Percentiles rank a stretch among this genome's conserved stretches.
Conservation (phyloP, 2,888 invertebrate species). For the Andrena flavipes region DNA sequence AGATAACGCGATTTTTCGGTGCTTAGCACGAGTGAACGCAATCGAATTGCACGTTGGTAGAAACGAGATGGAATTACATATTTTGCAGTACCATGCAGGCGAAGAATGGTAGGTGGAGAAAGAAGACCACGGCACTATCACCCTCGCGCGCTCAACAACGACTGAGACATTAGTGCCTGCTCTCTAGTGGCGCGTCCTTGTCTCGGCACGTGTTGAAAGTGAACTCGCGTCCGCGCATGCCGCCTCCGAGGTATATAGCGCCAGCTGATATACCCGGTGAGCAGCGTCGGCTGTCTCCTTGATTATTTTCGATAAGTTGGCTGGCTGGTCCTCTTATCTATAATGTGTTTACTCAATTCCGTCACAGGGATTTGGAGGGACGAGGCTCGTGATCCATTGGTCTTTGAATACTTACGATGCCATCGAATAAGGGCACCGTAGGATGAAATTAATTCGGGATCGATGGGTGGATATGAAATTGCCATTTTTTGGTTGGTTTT, state of each 20-base stretch:
- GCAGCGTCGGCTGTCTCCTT: slow-evolving; percentile 3
- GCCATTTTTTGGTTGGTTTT: no score
- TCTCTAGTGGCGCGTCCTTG: slow-evolving; percentile 19
- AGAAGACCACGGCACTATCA: not conserved
- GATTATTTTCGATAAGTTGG: slow-evolving; percentile 10
- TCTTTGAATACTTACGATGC: not conserved
- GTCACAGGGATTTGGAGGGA: not conserved
- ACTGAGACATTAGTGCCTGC: slow-evolving; percentile 9
- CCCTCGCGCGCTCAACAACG: not conserved
- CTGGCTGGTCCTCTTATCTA: not conserved
- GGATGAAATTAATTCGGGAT: no score
- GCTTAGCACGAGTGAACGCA: no score
- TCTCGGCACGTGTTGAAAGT: slow-evolving; percentile 23
- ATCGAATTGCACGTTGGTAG: no score
- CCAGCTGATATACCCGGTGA: slow-evolving; percentile 3
- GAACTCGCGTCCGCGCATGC: slow-evolving; percentile 12
- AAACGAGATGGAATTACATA: no score
- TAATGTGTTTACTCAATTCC: not conserved
- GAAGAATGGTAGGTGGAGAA: no score
- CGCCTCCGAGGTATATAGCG: not conserved
- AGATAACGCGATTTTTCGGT: no score
- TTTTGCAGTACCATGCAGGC: no score
- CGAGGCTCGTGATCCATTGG: not conserved
- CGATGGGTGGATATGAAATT: no score
- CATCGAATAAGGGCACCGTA: not conserved